These are phyloP conservation scores for Hippocampus zosterae DNA, from an alignment of 2,113 vertebrate species.

Conservation along the genomic window DNA sequence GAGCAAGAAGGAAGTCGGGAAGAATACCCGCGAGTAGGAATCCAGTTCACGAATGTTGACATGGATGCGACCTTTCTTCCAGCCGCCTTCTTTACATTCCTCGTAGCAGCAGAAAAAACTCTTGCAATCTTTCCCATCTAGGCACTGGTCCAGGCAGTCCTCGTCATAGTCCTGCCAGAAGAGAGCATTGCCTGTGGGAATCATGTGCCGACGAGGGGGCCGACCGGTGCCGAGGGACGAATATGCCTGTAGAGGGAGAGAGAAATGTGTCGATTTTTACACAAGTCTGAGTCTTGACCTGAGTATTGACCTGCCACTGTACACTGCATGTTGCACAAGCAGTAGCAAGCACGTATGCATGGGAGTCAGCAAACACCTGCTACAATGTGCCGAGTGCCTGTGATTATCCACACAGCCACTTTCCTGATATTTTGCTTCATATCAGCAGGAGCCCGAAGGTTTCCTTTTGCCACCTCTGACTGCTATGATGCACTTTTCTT, in stretches of 20 bases:
- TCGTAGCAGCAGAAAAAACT: constrained; percentile 98
- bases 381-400: no score
- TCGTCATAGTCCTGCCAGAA: constrained; percentile 96
- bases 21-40: constrained; percentile 93
- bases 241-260: constrained; percentile 77
- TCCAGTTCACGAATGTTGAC: constrained; percentile 92
- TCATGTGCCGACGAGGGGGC: constrained; percentile 72
- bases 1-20: constrained; percentile 93
- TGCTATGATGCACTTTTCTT: no score
- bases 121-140: constrained; percentile 96
- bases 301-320: background rate
- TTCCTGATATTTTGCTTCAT: no score
- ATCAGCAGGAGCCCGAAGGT: no score
- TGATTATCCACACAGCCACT: no score
- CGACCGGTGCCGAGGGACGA: constrained; percentile 82
- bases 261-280: background rate
- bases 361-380: no score
- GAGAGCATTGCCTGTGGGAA: constrained; percentile 84
- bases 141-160: constrained; percentile 86
- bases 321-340: background rate
- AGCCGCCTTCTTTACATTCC: constrained; percentile 90
- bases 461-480: no score
- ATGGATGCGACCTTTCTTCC: constrained; percentile 86
- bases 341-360: background rate
- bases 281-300: background rate